These are phyloP conservation scores for Lasioglossum zephyrum DNA, from an alignment of 2,888 invertebrate genomes.

Conservation along the genomic window DNA sequence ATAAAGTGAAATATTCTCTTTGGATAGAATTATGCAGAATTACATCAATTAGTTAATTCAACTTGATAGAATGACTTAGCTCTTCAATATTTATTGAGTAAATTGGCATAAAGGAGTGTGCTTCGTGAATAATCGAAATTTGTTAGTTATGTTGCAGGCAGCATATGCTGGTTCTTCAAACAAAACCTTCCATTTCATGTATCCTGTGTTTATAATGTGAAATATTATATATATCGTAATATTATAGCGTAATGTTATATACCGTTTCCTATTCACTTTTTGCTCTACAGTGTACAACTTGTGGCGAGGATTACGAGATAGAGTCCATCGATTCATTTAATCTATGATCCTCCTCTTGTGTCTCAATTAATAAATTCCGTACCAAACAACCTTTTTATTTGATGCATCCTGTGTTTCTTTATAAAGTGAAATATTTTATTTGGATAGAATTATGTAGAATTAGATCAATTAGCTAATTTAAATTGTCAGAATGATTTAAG, in stretches of 20 bases:
- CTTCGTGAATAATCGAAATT: neutral
- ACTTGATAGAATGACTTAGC: neutral
- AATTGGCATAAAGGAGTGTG: neutral
- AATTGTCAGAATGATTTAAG: neutral
- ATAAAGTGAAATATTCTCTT: neutral
- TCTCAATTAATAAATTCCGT: neutral
- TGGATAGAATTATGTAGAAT: no score
- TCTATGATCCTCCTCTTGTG: neutral
- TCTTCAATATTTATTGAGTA: neutral
- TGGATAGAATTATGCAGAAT: no score
- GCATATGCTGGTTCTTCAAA: no score
- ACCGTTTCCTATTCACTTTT: neutral
- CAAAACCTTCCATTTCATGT: no score
- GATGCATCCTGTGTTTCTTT: neutral
- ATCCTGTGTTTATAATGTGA: no score
- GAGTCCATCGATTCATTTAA: neutral
- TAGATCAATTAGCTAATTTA: neutral
- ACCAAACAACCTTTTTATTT: no score
- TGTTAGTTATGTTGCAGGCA: slow-evolving; percentile 85
- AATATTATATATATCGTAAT: no score
- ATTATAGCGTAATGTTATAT: neutral
- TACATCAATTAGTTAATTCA: neutral
- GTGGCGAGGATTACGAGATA: neutral
- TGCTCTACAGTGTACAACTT: neutral
- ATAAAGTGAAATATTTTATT: neutral